phyloP scores from a whole-genome alignment of 2,113 vertebrate genomes.

The Leptosomus discolor region DNA sequence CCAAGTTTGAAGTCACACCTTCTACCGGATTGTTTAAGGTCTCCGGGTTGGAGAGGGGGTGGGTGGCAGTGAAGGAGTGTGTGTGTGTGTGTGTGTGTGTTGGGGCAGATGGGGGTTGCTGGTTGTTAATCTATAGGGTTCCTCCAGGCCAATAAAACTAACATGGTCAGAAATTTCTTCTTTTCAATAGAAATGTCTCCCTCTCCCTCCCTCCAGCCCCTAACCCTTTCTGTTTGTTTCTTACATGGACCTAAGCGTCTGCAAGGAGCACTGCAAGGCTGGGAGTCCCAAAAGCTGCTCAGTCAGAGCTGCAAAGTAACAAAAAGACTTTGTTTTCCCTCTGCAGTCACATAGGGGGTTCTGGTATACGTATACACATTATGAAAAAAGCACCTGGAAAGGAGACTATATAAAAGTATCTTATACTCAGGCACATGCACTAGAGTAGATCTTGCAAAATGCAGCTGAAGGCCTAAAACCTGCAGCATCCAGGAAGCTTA shows the following conservation, averaged over 20 bases:
- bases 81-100: neutral
- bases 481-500: neutral
- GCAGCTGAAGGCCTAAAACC: neutral
- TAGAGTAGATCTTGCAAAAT: neutral
- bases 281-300: neutral
- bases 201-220: neutral
- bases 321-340: constrained; percentile 37
- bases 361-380: neutral
- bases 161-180: constrained; percentile 37
- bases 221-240: neutral
- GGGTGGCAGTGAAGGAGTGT: neutral
- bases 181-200: neutral
- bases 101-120: neutral
- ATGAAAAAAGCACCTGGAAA: neutral
- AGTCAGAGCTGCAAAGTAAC: neutral
- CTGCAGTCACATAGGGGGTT: rapidly evolving
- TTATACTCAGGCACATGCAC: rapidly evolving
- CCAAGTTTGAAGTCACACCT: constrained; percentile 77
- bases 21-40: constrained; percentile 60
- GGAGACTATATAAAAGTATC: neutral
- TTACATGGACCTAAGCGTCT: neutral
- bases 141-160: constrained; percentile 59
- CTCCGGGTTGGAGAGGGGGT: constrained; percentile 39
- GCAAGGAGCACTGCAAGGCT: neutral
- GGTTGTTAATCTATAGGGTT: constrained; percentile 59